These are phyloP conservation scores for Monochamus alternatus DNA, from an alignment of 2,888 invertebrate genomes.

Conservation along the genomic window DNA sequence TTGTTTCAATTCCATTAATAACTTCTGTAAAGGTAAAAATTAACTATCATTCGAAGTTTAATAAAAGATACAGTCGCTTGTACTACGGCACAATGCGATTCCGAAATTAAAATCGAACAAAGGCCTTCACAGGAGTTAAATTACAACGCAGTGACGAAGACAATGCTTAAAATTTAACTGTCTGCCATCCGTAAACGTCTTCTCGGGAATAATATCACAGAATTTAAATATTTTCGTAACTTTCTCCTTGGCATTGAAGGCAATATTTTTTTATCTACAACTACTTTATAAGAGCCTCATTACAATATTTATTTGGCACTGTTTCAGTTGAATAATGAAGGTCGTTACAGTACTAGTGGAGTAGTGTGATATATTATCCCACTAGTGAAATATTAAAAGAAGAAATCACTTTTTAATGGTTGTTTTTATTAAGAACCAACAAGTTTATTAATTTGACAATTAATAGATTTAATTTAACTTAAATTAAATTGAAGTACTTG, in stretches of 20 bases:
- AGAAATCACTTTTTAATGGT: too few relatives aligned
- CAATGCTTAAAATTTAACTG: conserved; percentile 12
- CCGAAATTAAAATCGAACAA: conserved; percentile 56
- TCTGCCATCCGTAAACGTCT: not conserved
- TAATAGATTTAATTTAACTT: too few relatives aligned
- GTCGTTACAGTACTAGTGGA: too few relatives aligned
- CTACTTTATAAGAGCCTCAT: too few relatives aligned
- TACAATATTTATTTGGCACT: too few relatives aligned
- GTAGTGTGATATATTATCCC: too few relatives aligned
- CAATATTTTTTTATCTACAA: too few relatives aligned
- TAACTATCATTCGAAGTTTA: conserved; percentile 48
- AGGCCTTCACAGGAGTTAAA: conserved; percentile 55
- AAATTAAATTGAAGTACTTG: too few relatives aligned
- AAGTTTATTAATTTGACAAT: too few relatives aligned
- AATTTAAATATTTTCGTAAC: conserved; percentile 8
- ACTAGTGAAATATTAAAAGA: too few relatives aligned
- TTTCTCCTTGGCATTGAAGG: not conserved
- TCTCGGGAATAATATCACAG: not conserved
- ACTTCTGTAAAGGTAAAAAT: conserved; percentile 53
- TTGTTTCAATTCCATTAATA: conserved; percentile 50
- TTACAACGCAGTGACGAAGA: conserved; percentile 56
- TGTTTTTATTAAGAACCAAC: too few relatives aligned
- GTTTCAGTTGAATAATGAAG: too few relatives aligned
- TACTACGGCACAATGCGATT: conserved; percentile 23
- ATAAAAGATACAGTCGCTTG: conserved; percentile 28